Base-by-base conservation (phyloP, 2,888 invertebrate species). In the Mycalesis mineus region DNA sequence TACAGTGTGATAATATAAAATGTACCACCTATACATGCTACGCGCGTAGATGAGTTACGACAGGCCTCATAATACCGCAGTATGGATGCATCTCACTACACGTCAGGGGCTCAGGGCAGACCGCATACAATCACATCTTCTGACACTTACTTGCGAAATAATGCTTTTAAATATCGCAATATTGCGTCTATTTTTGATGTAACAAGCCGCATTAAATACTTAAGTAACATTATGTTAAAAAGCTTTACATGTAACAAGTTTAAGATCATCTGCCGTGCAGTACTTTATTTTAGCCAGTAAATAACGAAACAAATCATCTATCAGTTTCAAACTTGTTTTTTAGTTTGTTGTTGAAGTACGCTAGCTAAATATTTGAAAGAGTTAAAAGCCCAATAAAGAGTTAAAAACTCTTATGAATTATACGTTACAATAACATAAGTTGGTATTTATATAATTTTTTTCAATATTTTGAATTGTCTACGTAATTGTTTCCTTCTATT, bases 11-110 rank as follows among this genome's bases (percentile, higher is more conserved):
- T 13, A n/a, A 28, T 7, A 51, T 31, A 11, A 13, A n/a, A 31
- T 51, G 40, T 15, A 22, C 28, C 14, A 51, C 15, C 11, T 15
- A 41, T 31, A 14, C 11, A 40, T 9, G 28, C 29, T 50, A 29
- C 22, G 37, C 11, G 37, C 11, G 14, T 39, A 13, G 11, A 7
- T 11, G 22, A 11, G n/a, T 51, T 51, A 51, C 51, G 40, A 40
- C 14, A 51, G 7, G 28, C 13, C 1, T 3, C 39, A 39, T 51
- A 51, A 51, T 51, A 11, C 40, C 40, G 31, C 22, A 31, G 29
- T 51, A 7, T 40, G 11, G 29, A 51, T 51, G 51, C 51, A 51
- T 40, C 51, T 15, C 40, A 40, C 13, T 31, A 15, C 11, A 39
- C 50, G 29, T 50, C 50, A n/a, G n/a, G n/a, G n/a, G n/a, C n/a